Conservation (phyloP, 2,113 vertebrate species). For the Leptodactylus fuscus region DNA sequence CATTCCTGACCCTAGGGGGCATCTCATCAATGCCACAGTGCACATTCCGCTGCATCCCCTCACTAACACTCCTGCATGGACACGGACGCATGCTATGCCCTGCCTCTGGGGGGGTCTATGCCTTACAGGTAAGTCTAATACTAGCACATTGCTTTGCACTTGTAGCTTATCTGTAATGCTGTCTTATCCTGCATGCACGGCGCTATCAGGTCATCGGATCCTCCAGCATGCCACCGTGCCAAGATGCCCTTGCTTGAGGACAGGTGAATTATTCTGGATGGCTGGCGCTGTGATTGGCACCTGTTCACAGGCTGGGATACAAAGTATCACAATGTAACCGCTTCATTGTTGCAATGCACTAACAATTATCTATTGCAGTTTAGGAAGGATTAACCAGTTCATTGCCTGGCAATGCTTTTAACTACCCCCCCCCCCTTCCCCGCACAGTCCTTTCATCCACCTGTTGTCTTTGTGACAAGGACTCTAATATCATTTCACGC, state of each 20-base stretch:
- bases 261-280: slow-evolving; percentile 23
- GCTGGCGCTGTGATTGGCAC: slow-evolving; percentile 27
- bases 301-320: too few species aligned
- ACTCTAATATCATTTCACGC: slow-evolving; percentile 39
- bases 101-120: not conserved
- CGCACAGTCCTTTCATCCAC: not conserved
- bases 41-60: not conserved
- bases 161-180: not conserved
- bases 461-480: not conserved
- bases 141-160: not conserved
- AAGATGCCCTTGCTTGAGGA: slow-evolving; percentile 29
- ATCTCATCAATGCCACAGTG: not conserved
- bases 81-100: not conserved
- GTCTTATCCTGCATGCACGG: not conserved
- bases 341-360: not conserved
- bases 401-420: not conserved
- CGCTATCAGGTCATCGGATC: not conserved
- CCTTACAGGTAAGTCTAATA: slow-evolving; percentile 34
- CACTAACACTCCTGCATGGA: not conserved
- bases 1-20: not conserved
- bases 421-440: not conserved
- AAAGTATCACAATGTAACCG: not conserved
- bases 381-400: not conserved
- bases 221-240: not conserved
- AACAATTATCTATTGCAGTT: not conserved